Base-by-base conservation (phyloP, 2,888 invertebrate species). In the Pyrochroa serraticornis region DNA sequence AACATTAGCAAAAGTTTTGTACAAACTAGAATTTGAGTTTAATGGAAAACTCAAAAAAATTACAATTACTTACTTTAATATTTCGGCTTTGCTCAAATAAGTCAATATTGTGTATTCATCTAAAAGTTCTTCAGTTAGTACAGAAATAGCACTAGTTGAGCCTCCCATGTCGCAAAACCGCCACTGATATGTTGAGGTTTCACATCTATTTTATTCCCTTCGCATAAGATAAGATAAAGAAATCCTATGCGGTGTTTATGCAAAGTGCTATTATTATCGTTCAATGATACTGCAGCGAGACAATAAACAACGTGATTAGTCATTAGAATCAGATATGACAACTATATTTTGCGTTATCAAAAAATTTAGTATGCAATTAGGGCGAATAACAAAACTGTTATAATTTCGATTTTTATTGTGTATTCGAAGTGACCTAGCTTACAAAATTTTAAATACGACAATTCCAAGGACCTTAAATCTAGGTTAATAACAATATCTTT, bases 41-140 rank as follows among this genome's bases (percentile, higher is more conserved):
- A 31, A 10, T 13, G n/a, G 3, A 34, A 39, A 7, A 45, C 55
- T 7, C 30, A 36, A 56, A 30, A 8, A 38, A 10, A 48, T 13
- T 13, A 30, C 36, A 10, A 39, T 31, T 51, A 67, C 85, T 85
- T 77, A 87, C 87, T 84, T 78, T 45, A 85, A 69, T 73, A 88
- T 84, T 79, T 88, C 87, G 32, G 81, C 81, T 75, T 84, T 85
- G 51, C 76, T 84, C 52, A 88, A 75, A 77, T 85, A 87, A 0
- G 87, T 87, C 48, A 88, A 73, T 36, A 82, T 77, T 0, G 80
- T 76, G 65, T 87, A 87, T 45, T 87, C 87, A 58, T 86, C 85
- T 37, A 88, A 67, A 44, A 82, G 66, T 63, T 86, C 85, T 70
- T 84, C 79, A 0, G 84, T 84, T 42, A 87, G 59, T 38, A 65